These are phyloP conservation scores for Madoqua kirkii DNA, from an alignment of 2,113 vertebrate genomes.

Conservation along the genomic window DNA sequence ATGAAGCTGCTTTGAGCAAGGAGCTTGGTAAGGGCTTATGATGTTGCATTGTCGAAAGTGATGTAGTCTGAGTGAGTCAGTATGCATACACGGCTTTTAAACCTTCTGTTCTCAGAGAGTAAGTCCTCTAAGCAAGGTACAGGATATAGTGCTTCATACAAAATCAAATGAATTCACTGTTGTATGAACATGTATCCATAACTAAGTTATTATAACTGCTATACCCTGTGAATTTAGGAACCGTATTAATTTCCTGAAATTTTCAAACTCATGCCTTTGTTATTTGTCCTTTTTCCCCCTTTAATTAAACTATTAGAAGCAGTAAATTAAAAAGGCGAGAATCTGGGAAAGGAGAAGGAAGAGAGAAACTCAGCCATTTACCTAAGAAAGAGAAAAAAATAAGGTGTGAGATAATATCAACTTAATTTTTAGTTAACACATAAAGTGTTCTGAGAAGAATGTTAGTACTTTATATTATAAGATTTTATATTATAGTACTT, in stretches of 20 bases:
- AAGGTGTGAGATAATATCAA: background rate
- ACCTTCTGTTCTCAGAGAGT: background rate
- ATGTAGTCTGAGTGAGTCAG: background rate
- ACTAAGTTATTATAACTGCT: background rate
- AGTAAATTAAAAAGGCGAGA: background rate
- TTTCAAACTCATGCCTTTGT: background rate
- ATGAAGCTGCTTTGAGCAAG: background rate
- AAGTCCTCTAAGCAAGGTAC: background rate
- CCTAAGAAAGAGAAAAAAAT: conserved; percentile 18
- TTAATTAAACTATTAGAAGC: background rate
- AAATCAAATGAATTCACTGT: background rate
- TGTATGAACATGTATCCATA: background rate
- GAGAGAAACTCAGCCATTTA: background rate
- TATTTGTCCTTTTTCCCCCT: background rate
- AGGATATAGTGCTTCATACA: fast-evolving
- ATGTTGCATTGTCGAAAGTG: background rate
- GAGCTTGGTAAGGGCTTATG: background rate
- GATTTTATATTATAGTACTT: background rate
- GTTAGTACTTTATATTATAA: background rate
- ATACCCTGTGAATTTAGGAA: background rate
- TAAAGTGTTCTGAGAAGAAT: background rate
- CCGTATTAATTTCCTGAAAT: background rate
- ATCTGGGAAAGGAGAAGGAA: background rate
- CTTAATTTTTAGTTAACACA: conserved; percentile 9
- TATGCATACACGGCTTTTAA: background rate